phyloP scores from a whole-genome alignment of 2,888 invertebrate genomes.

The Acleris cristana region DNA sequence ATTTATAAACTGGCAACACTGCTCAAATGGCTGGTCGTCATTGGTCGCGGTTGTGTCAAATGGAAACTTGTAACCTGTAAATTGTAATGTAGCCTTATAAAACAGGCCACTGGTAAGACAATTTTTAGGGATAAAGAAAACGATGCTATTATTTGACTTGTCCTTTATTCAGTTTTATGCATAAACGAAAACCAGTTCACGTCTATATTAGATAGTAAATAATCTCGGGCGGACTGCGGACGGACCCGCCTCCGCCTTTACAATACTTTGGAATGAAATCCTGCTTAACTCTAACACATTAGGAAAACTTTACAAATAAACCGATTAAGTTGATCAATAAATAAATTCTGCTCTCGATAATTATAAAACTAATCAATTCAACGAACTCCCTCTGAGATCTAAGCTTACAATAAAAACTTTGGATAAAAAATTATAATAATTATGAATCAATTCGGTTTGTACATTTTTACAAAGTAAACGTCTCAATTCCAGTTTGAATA shows the following conservation, averaged over 20 bases:
- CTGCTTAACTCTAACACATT: conserved; percentile 62
- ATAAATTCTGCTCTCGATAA: conserved; percentile 75
- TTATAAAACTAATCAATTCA: conserved; percentile 70
- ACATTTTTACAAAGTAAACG: conserved; percentile 79
- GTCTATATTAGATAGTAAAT: conserved; percentile 60
- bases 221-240: conserved; percentile 59
- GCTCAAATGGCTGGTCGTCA: no score
- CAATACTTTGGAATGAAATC: conserved; percentile 77
- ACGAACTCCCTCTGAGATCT: conserved; percentile 69
- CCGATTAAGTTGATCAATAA: conserved; percentile 69
- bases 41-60: no score
- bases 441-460: conserved; percentile 70
- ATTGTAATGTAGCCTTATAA: no score
- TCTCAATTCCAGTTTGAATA: conserved; percentile 60
- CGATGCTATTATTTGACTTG: conserved; percentile 52
- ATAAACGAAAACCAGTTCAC: conserved; percentile 77
- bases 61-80: no score
- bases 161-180: conserved; percentile 78
- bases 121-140: conserved; percentile 44
- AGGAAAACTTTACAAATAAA: conserved; percentile 72
- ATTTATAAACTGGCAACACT: no score
- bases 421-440: conserved; percentile 78
- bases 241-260: conserved; percentile 48
- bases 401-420: conserved; percentile 81
- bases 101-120: no score